These are phyloP conservation scores for Melanotaenia parkinsoni DNA, from an alignment of 2,797 vertebrate genomes.

Conservation along the genomic window DNA sequence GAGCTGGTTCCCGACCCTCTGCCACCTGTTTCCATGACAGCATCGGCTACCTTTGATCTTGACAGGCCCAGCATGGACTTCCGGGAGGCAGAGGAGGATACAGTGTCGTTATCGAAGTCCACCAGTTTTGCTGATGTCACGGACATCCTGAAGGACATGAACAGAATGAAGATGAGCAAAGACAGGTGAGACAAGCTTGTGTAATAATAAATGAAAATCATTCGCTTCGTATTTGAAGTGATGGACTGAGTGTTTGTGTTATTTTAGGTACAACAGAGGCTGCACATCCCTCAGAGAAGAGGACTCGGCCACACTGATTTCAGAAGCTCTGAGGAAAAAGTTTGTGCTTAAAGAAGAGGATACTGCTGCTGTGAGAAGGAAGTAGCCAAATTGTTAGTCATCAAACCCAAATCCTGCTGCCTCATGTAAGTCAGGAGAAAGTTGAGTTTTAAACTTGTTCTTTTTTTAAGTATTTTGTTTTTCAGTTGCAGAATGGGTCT, in stretches of 20 bases:
- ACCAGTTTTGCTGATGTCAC: constrained; percentile 99
- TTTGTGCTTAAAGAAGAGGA: constrained; percentile 95
- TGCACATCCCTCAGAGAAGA: constrained; percentile 91
- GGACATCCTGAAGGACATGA: constrained; percentile 98
- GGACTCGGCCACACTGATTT: constrained; percentile 93
- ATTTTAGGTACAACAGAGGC: constrained; percentile 86
- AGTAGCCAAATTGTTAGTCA: constrained; percentile 65
- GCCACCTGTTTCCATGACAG: constrained; percentile 87
- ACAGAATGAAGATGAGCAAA: constrained; percentile 97
- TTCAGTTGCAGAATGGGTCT: constrained; percentile 11
- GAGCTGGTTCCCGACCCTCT: constrained; percentile 92
- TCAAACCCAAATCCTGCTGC: constrained; percentile 53
- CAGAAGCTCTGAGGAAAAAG: constrained; percentile 94
- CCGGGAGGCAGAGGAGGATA: constrained; percentile 91
- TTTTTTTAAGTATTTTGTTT: not conserved
- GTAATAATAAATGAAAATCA: not conserved
- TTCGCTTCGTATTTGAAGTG: not conserved
- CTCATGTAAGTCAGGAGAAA: constrained; percentile 71
- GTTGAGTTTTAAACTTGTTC: constrained; percentile 5
- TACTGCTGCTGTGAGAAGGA: constrained; percentile 67
- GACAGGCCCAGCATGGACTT: constrained; percentile 87
- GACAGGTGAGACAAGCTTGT: constrained; percentile 84
- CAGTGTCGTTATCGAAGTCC: constrained; percentile 95
- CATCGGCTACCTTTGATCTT: constrained; percentile 90
- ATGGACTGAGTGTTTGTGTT: constrained; percentile 8